Percentiles rank a stretch among this genome's conserved stretches.
phyloP scores from a whole-genome alignment of 2,113 vertebrate species.

The Rhabdomys dilectus region DNA sequence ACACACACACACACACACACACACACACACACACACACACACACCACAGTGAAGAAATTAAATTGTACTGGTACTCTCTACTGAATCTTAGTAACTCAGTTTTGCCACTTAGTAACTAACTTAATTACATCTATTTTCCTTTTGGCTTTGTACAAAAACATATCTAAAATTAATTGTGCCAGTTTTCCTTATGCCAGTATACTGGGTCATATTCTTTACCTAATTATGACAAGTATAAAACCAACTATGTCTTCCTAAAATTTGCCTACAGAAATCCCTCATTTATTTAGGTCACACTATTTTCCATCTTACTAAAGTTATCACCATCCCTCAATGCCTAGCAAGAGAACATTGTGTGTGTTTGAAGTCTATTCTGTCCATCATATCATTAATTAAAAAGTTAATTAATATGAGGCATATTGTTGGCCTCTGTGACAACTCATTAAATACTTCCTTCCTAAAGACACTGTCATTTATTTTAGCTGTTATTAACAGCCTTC shows the following conservation, averaged over 20 bases:
- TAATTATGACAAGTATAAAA: background rate
- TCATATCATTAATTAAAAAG: slow-evolving; percentile 72
- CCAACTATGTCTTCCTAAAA: background rate
- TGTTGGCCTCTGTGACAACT: slow-evolving; percentile 60
- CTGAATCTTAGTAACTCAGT: too few species aligned
- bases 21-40: background rate
- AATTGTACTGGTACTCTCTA: background rate
- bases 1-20: background rate
- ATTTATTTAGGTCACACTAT: background rate
- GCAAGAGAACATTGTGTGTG: slow-evolving; percentile 33
- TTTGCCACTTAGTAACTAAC: background rate
- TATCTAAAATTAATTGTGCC: background rate
- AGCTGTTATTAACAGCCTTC: slow-evolving; percentile 52
- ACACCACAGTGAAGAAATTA: background rate
- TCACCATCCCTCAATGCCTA: background rate
- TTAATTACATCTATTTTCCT: background rate
- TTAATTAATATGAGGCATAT: slow-evolving; percentile 65
- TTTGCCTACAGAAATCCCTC: background rate
- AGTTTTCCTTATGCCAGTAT: background rate
- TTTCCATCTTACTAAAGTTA: background rate
- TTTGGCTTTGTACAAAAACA: background rate
- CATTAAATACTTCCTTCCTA: slow-evolving; percentile 65
- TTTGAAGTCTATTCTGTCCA: slow-evolving; percentile 21
- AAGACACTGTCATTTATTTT: slow-evolving; percentile 67
- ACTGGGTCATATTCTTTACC: background rate